phyloP scores from a whole-genome alignment of 2,888 invertebrate species.

The Crepidodera aurea region DNA sequence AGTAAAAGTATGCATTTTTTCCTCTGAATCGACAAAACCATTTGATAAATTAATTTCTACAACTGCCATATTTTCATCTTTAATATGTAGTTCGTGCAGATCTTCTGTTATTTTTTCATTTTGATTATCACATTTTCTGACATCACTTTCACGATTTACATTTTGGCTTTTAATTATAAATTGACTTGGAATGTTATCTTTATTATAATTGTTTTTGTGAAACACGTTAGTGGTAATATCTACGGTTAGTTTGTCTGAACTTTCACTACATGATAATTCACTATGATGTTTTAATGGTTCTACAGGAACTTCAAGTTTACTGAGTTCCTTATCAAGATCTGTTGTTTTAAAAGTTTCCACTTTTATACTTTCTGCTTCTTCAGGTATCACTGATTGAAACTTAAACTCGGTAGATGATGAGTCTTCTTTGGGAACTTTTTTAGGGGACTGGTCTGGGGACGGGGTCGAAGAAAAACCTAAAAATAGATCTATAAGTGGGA shows the following conservation, averaged over 20 bases:
- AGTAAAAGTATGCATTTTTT: not conserved
- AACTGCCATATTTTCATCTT: not conserved
- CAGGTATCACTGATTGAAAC: not conserved
- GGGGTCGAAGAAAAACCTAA: conserved; percentile 40
- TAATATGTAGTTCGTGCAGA: not conserved
- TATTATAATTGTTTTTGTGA: conserved; percentile 18
- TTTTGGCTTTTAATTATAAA: conserved; percentile 20
- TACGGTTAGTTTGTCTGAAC: not conserved
- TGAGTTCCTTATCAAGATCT: no score
- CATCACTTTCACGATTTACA: conserved; percentile 11
- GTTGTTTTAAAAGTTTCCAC: not conserved
- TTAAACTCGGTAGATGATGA: conserved; percentile 8
- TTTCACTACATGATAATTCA: conserved; percentile 11
- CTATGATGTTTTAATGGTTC: not conserved
- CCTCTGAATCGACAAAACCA: not conserved
- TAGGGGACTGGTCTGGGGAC: conserved; percentile 40
- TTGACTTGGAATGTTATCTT: conserved; percentile 28
- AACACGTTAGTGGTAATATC: not conserved
- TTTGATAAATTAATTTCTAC: conserved; percentile 1
- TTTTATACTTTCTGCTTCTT: not conserved
- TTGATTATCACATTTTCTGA: conserved; percentile 18
- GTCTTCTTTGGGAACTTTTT: conserved; percentile 28
- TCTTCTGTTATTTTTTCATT: not conserved
- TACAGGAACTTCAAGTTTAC: not conserved
- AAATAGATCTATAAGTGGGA: conserved; percentile 8